Base-by-base conservation (phyloP, 2,888 invertebrate species). In the Drosophila rellima region DNA sequence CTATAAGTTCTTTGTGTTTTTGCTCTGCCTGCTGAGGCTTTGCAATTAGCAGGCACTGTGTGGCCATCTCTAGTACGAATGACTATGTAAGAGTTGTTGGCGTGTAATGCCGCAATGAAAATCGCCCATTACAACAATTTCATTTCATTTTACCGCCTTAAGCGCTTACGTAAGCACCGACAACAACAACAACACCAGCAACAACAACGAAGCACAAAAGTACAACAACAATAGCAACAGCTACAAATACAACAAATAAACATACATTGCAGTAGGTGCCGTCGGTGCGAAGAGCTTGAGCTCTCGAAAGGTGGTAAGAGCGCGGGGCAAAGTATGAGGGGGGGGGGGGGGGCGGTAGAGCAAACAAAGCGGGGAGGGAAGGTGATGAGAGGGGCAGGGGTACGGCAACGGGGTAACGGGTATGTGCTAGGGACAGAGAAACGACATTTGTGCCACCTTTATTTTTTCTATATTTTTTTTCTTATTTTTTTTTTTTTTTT, bases 71-170 rank as follows among this genome's bases (percentile, higher is more conserved):
- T 78, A 63, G 61, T 44, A 26, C 45, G 52, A 67, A 47, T 63
- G 69, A 57, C 66, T 74, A 55, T 62, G 62, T 64, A 70, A 74
- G 66, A 64, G 52, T 65, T 76, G 59, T 60, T 70, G 71, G 83
- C 83, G 83, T 84, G 82, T 81, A 82, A 81, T 78, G 81, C 84
- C 80, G 83, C 86, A 83, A 83, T 83, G 88, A 88, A 85, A 85
- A 88, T 88, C 85, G 83, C 81, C 83, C 81, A 85, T 85, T 85
- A 85, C 85, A 88, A 88, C 88, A 88, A 88, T 88, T 85, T 82
- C 82, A 88, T 85, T 85, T 85, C 73, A 88, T 85, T 88, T 84
- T 70, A 82, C 84, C 88, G 85, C 86, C 88, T 85, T 84, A 74
- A 61, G 81, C 68, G 74, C 79, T 85, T 85, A 85, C 85, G 85